phyloP scores from a whole-genome alignment of 2,113 vertebrate genomes.

The Heloderma charlesbogerti region DNA sequence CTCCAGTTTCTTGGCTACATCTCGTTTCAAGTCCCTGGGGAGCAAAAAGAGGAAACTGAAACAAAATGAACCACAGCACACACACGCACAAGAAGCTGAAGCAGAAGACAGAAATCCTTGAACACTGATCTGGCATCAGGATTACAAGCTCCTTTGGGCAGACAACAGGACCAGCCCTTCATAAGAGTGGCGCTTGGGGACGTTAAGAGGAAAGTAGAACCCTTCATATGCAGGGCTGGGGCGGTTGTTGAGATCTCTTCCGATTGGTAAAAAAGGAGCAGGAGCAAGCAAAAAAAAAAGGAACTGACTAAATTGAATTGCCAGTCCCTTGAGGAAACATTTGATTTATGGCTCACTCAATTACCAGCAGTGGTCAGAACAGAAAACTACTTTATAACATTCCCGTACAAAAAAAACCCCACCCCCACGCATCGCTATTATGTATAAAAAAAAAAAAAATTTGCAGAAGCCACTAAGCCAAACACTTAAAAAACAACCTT shows the following conservation, averaged over 20 bases:
- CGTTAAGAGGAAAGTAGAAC: neutral
- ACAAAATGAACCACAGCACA: too few relatives aligned
- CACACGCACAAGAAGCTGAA: too few relatives aligned
- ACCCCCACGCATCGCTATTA: too few relatives aligned
- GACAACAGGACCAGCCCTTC: neutral
- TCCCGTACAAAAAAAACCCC: neutral
- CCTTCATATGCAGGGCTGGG: too few relatives aligned
- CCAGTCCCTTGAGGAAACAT: neutral
- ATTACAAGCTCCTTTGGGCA: neutral
- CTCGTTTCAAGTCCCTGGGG: slow-evolving; percentile 91
- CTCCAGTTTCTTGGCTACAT: slow-evolving; percentile 93
- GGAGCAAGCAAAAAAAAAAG: neutral
- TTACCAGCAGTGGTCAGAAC: neutral
- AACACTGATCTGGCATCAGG: neutral
- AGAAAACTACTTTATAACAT: neutral
- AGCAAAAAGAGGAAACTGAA: neutral
- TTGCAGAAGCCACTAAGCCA: neutral
- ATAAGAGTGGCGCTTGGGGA: neutral
- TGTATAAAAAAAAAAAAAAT: neutral
- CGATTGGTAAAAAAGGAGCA: neutral
- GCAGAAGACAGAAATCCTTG: too few relatives aligned
- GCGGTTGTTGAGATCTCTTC: neutral
- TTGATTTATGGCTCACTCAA: neutral
- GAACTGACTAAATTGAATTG: neutral
- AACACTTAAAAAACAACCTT: neutral